A percentile compares a stretch with the other conserved stretches of the same genome.
Evolutionary conservation across 2,113 vertebrate genomes (phyloP).

Genomic region (Sardina pilchardus): DNA sequence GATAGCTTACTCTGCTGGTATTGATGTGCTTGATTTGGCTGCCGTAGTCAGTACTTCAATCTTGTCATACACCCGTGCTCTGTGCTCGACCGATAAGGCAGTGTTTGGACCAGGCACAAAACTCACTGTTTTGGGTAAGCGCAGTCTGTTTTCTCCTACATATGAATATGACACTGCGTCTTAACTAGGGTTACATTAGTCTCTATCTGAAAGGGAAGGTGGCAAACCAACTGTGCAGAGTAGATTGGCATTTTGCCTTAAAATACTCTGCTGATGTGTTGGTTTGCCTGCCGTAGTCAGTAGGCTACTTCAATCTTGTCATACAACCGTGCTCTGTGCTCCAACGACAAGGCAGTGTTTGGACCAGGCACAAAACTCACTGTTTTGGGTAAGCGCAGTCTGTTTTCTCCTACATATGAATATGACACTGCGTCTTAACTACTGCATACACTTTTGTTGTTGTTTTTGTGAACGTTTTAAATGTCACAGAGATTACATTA

Average conservation of each 20-base stretch:
- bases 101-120: conserved; percentile 52
- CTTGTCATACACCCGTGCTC: background rate
- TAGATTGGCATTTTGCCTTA: background rate
- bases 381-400: conserved; percentile 34
- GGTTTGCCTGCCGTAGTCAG: background rate
- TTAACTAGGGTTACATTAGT: too few relatives aligned
- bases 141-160: background rate
- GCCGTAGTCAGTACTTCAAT: background rate
- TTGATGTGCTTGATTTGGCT: background rate
- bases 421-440: background rate
- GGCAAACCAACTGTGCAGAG: too few relatives aligned
- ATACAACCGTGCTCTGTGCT: background rate
- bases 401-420: background rate
- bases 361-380: conserved; percentile 49
- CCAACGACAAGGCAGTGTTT: conserved; percentile 36
- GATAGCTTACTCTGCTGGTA: background rate
- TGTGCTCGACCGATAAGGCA: background rate
- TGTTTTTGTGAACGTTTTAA: background rate
- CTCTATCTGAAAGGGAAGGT: too few relatives aligned
- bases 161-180: background rate
- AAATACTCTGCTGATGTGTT: background rate
- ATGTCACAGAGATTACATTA: background rate
- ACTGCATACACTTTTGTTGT: too few relatives aligned
- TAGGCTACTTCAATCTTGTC: background rate
- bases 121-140: conserved; percentile 45